Conservation (phyloP, 2,797 vertebrate genomes). For the Sciurus carolinensis region DNA sequence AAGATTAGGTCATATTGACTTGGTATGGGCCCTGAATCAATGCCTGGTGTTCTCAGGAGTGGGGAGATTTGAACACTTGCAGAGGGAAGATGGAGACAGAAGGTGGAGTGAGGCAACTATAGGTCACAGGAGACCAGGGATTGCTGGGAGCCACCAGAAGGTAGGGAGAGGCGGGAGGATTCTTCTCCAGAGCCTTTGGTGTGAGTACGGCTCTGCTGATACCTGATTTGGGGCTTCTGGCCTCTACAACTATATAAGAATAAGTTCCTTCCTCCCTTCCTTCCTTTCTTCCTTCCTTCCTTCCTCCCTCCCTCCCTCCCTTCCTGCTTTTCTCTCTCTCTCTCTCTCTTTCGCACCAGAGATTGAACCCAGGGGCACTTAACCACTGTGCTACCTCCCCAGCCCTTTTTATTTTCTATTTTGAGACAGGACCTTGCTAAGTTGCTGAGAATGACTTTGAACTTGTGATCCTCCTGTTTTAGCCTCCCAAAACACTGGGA, state of each 20-base stretch:
- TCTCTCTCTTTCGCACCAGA: too few species aligned
- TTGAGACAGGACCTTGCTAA: too few species aligned
- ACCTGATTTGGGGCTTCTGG: neutral
- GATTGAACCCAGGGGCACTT: too few species aligned
- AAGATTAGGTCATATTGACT: neutral
- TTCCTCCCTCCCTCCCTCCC: accelerated
- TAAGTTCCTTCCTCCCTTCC: neutral
- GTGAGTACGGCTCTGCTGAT: neutral
- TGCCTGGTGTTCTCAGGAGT: neutral
- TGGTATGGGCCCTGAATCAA: neutral
- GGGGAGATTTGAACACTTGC: neutral
- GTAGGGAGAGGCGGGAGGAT: neutral
- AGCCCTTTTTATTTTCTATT: too few species aligned
- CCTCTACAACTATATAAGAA: neutral
- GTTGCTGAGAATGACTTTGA: too few species aligned
- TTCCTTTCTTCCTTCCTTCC: too few species aligned
- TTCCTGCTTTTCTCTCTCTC: too few species aligned
- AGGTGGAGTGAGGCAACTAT: neutral
- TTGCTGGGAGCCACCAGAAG: neutral
- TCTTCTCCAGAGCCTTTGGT: neutral
- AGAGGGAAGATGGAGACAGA: neutral
- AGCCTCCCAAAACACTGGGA: too few species aligned
- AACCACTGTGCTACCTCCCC: too few species aligned
- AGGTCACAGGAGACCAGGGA: neutral
- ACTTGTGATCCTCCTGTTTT: too few species aligned